Conservation (phyloP, 2,888 invertebrate genomes). For the Euzophera pinguis region DNA sequence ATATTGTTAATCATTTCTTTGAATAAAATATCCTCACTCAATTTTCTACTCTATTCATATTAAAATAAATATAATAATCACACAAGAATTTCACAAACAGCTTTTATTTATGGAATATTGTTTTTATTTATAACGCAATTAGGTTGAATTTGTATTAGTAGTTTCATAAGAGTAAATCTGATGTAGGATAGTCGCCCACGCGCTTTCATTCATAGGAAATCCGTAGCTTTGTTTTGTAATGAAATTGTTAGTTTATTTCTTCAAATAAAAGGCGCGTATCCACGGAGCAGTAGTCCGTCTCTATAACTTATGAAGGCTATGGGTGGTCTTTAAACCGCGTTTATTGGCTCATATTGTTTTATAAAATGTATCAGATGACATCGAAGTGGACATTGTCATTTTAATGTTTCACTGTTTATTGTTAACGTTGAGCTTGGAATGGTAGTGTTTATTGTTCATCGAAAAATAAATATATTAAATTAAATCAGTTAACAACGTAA, state of each 20-base stretch:
- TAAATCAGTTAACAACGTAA: too few species aligned
- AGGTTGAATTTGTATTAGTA: slow-evolving; percentile 31
- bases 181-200: slow-evolving; percentile 68
- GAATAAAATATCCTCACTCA: slow-evolving; percentile 15
- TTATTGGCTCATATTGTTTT: slow-evolving; percentile 34
- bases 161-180: slow-evolving; percentile 24
- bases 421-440: not conserved
- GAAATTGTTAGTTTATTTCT: slow-evolving; percentile 70
- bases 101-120: slow-evolving; percentile 25
- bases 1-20: slow-evolving; percentile 59
- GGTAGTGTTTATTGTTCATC: not conserved
- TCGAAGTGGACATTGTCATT: slow-evolving; percentile 1
- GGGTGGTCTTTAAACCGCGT: slow-evolving; percentile 55
- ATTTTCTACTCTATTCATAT: slow-evolving; percentile 28
- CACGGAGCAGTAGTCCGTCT: slow-evolving; percentile 39
- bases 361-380: slow-evolving; percentile 13
- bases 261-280: slow-evolving; percentile 57
- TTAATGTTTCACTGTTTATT: slow-evolving; percentile 7
- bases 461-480: not conserved
- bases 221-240: slow-evolving; percentile 71
- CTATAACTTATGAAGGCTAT: slow-evolving; percentile 31
- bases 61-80: slow-evolving; percentile 28
- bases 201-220: slow-evolving; percentile 69
- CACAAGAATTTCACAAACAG: slow-evolving; percentile 8
- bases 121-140: slow-evolving; percentile 26